Percentiles rank a stretch among this genome's conserved stretches.
phyloP scores from a whole-genome alignment of 1,140 invertebrate species.

The Epicauta chinensis region DNA sequence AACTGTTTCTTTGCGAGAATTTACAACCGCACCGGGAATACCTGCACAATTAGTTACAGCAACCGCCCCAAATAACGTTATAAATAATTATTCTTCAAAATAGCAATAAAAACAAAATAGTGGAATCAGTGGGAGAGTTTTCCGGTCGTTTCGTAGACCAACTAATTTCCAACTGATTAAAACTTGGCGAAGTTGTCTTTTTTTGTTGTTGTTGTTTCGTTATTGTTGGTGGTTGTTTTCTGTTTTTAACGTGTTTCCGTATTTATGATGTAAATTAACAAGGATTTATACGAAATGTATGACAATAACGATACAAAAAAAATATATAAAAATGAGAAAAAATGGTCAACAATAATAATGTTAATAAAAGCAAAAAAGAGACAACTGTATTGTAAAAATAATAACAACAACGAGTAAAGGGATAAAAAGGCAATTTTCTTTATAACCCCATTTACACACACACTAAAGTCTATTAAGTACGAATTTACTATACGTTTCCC shows the following conservation, averaged over 20 bases:
- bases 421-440: conserved; percentile 17
- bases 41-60: not conserved
- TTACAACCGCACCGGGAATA: conserved; percentile 11
- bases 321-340: too few relatives aligned
- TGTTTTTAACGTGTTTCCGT: not conserved
- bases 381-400: too few relatives aligned
- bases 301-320: too few relatives aligned
- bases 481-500: conserved; percentile 10
- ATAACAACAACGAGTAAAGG: conserved; percentile 1
- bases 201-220: not conserved
- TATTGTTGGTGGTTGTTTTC: conserved; percentile 4
- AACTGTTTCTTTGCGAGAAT: conserved; percentile 14
- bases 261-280: conserved; percentile 16
- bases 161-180: too few relatives aligned
- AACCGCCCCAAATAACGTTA: too few relatives aligned
- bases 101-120: too few relatives aligned
- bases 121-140: too few relatives aligned
- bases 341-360: too few relatives aligned
- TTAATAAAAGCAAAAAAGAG: too few relatives aligned
- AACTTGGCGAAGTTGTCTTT: too few relatives aligned
- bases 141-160: too few relatives aligned
- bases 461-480: conserved; percentile 8
- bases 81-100: too few relatives aligned
- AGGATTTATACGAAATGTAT: conserved; percentile 5
- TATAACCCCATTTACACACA: conserved; percentile 12